phyloP scores from a whole-genome alignment of 2,797 vertebrate species.

The Dromococcyx pavoninus region DNA sequence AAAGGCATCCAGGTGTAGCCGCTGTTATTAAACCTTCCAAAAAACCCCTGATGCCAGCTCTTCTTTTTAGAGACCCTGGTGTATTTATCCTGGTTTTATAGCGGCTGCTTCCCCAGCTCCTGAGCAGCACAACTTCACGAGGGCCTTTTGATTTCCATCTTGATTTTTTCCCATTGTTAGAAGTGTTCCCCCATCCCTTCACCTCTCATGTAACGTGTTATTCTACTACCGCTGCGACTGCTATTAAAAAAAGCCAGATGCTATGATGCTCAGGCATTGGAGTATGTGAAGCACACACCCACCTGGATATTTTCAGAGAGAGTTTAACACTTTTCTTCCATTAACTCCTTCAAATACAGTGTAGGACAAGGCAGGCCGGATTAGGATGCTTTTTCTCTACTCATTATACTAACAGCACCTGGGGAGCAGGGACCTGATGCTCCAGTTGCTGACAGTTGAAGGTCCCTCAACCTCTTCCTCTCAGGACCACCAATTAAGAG shows the following conservation, averaged over 20 bases:
- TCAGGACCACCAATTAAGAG: neutral
- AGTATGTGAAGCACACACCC: constrained; percentile 32
- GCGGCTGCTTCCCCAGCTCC: neutral
- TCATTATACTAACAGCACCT: neutral
- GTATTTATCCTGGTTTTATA: neutral
- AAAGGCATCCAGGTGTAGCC: neutral
- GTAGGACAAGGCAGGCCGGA: neutral
- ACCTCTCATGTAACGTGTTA: neutral
- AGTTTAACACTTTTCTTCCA: constrained; percentile 22
- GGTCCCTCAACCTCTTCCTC: neutral
- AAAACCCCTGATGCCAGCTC: neutral
- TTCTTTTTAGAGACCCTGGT: neutral
- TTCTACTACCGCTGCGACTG: neutral
- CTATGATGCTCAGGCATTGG: neutral
- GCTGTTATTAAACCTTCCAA: neutral
- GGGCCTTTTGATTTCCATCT: neutral
- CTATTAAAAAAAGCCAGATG: neutral
- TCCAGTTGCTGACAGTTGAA: neutral
- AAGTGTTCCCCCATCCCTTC: neutral
- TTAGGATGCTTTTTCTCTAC: neutral
- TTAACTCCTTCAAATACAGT: rapidly evolving
- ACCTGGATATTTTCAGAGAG: constrained; percentile 12
- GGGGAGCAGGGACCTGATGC: neutral
- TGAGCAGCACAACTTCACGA: constrained; percentile 12
- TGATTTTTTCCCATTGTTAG: neutral